Evolutionary conservation across 2,113 vertebrate species (phyloP), one percentile per base, ranked within the genome.

Genomic region (Dipodomys spectabilis): DNA sequence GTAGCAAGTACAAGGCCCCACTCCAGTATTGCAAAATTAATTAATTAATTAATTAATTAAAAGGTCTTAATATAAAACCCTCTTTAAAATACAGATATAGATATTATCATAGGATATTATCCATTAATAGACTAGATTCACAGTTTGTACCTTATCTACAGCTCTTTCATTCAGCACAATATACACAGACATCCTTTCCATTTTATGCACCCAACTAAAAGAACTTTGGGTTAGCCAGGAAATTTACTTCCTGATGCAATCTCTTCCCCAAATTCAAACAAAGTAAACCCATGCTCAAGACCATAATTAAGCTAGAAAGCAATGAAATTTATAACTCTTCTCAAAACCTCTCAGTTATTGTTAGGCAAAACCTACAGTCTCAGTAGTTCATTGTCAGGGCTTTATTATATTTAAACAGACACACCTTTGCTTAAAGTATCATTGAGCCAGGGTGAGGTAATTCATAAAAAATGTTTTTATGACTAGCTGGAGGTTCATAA

Each of bases 351-450:
- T 15, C 10, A 18, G 45, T 71, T 65, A 60, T 71, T 83, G 23
- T 30, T 49, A 53, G 62, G 60, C 73, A 32, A 49, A 20, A 10
- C 49, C 22, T 23, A 53, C 15, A 32, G 23, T n/a, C 89, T 69
- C 72, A 11, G 35, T 96, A 87, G 64, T 92, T 83, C 82, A 92
- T 49, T 92, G 92, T 22, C 0, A 93, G 94, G 23, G 22, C 88
- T 97, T 97, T 95, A 97, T 96, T 96, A 82, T 84, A 72, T 80
- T 39, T 93, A 98, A 98, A 98, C 80, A 32, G 89, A 95, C 44
- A 95, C 67, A 74, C 60, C 32, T 72, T 79, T 39, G 82, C 82
- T 88, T 81, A 95, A 96, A 95, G 95, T 53, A 94, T 92, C 79
- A 96, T 95, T n/a, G 69, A 84, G 20, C 86, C 75, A 93, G 73